Evolutionary conservation across 2,797 vertebrate species (phyloP).

Genomic region (Aphelocoma californica): DNA sequence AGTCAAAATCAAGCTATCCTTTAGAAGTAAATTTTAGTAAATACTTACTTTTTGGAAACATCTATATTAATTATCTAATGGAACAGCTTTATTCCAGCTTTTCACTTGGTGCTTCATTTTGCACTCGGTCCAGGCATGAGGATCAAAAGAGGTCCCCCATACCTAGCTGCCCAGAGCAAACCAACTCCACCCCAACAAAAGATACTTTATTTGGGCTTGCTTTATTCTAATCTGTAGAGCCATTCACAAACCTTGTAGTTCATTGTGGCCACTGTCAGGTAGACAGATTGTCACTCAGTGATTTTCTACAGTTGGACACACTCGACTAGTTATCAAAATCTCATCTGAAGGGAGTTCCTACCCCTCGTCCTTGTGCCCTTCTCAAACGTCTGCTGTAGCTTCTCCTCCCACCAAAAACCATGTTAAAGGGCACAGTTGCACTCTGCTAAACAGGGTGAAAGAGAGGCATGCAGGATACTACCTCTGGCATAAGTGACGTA

Average conservation of each 20-base stretch:
- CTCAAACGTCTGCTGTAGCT: conserved; percentile 81
- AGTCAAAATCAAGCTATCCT: conserved; percentile 5
- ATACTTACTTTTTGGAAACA: background rate
- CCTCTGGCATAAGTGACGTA: conserved; percentile 78
- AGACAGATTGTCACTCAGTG: conserved; percentile 79
- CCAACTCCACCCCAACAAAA: conserved; percentile 72
- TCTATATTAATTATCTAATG: background rate
- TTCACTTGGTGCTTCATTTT: background rate
- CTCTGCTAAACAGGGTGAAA: conserved; percentile 83
- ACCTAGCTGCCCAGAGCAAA: conserved; percentile 60
- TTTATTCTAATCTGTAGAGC: conserved; percentile 76
- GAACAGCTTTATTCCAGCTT: conserved; percentile 36
- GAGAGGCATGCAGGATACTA: conserved; percentile 74
- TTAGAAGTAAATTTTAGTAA: conserved; percentile 21
- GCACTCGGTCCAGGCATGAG: background rate
- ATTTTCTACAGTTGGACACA: conserved; percentile 83
- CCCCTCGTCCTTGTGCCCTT: conserved; percentile 77
- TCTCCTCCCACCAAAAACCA: conserved; percentile 84
- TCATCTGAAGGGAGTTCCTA: conserved; percentile 73
- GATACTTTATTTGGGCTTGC: conserved; percentile 72
- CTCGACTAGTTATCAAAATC: conserved; percentile 80
- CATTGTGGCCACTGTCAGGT: conserved; percentile 80
- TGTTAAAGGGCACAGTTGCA: conserved; percentile 79
- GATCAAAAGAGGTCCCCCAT: conserved; percentile 45
- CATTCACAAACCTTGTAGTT: conserved; percentile 78